These are phyloP conservation scores for Leptosomus discolor DNA, from an alignment of 2,113 vertebrate species.

Conservation along the genomic window DNA sequence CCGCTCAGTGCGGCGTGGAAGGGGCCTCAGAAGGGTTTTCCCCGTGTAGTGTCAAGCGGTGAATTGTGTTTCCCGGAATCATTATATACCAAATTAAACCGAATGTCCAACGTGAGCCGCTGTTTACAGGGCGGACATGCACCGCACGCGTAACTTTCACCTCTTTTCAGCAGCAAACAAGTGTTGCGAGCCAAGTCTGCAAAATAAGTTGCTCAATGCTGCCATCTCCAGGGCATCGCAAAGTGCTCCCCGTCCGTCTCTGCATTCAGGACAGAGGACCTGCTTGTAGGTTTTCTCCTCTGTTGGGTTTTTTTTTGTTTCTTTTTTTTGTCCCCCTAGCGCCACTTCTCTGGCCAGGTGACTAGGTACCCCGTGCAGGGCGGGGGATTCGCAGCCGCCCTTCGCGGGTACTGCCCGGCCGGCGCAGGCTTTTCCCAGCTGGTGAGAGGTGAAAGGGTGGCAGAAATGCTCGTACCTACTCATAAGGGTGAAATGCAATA, in stretches of 20 bases:
- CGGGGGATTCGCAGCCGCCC: too few species aligned
- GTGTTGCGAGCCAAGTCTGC: background rate
- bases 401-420: background rate
- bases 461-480: fast-evolving
- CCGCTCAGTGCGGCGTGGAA: too few species aligned
- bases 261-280: background rate
- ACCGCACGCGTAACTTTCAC: background rate
- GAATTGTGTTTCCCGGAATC: background rate
- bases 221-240: slow-evolving; percentile 72
- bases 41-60: background rate
- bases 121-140: background rate
- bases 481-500: background rate
- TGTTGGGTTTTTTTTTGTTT: background rate
- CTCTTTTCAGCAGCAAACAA: background rate
- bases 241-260: background rate
- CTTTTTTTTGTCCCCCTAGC: too few species aligned
- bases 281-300: too few species aligned
- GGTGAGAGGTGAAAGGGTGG: fast-evolving
- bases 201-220: slow-evolving; percentile 71
- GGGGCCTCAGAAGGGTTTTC: background rate
- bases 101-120: background rate
- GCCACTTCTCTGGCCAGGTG: fast-evolving
- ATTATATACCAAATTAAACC: background rate
- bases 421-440: background rate
- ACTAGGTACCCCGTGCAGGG: too few species aligned